Base-by-base conservation (phyloP, 2,888 invertebrate genomes). In the Marronus borbonicus region DNA sequence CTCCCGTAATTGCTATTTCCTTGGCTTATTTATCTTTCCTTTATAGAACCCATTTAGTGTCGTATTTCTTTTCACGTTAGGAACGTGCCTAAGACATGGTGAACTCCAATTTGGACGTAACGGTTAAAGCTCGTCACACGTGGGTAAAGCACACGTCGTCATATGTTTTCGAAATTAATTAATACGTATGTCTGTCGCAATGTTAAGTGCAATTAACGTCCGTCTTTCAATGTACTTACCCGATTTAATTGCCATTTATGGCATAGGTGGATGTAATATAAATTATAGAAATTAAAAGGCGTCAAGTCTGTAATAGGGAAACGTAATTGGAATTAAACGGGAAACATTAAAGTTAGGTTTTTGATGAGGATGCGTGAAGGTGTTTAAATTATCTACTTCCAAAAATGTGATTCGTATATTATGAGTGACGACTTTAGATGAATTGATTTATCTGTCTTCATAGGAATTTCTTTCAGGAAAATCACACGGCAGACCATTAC, bases 221-320 rank as follows among this genome's bases (percentile, higher is more conserved):
- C 52, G 52, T 52, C n/a, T 52, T 2, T 14, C n/a, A 52, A n/a
- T n/a, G 52, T 17, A 17, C n/a, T 52, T 52, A 52, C n/a, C 17
- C 52, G 52, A 52, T 52, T 52, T 52, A 52, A 52, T 52, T 17
- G 52, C 52, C 52, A 52, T 52, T 52, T 52, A 52, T 52, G 52
- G 52, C 17, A n/a, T n/a, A 52, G 52, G 7, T 52, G 17, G 52
- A 17, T 10, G 52, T 52, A 52, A 17, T n/a, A 52, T 52, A 52
- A n/a, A 52, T 52, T 52, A 52, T n/a, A 17, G 17, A 52, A 52
- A 52, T 52, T 52, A 52, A 52, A 17, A n/a, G 17, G n/a, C 52
- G 17, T 52, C 52, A 52, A 52, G n/a, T 17, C 3, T 52, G 17
- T n/a, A 52, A 17, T 14, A 52, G 52, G 52, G n/a, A 17, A 4